Percentiles rank a stretch among this genome's conserved stretches.
Conservation (phyloP, 2,113 vertebrate genomes). For the Lasiurus borealis region DNA sequence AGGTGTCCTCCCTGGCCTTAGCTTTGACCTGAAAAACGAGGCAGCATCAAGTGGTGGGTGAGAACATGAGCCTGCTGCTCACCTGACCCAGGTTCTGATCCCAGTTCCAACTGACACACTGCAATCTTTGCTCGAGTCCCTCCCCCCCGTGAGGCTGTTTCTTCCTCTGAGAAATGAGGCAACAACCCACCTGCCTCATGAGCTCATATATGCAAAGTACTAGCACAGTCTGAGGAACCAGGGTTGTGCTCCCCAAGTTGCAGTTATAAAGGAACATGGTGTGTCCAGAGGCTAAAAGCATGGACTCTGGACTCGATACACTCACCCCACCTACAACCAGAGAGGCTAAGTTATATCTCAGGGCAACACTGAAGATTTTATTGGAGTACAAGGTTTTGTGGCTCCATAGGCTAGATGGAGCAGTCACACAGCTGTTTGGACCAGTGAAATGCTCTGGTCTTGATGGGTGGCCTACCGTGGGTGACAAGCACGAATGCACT, state of each 20-base stretch:
- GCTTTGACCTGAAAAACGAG: not conserved
- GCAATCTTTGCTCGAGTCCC: not conserved
- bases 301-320: not conserved
- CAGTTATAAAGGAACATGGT: no score
- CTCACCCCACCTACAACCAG: no score
- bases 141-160: not conserved
- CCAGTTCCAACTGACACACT: not conserved
- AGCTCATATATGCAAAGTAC: not conserved
- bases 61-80: not conserved
- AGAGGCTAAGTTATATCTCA: not conserved
- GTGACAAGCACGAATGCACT: not conserved
- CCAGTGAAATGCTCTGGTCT: not conserved
- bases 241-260: not conserved
- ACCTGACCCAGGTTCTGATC: not conserved
- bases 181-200: fast-evolving
- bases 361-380: not conserved
- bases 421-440: not conserved
- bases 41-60: fast-evolving
- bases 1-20: not conserved
- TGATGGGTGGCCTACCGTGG: not conserved
- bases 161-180: not conserved
- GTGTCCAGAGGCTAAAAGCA: not conserved
- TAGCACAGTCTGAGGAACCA: not conserved
- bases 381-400: not conserved
- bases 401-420: not conserved